Percentiles rank a stretch among this genome's conserved stretches.
phyloP scores from a whole-genome alignment of 1,140 invertebrate genomes.

The Phthorimaea operculella region DNA sequence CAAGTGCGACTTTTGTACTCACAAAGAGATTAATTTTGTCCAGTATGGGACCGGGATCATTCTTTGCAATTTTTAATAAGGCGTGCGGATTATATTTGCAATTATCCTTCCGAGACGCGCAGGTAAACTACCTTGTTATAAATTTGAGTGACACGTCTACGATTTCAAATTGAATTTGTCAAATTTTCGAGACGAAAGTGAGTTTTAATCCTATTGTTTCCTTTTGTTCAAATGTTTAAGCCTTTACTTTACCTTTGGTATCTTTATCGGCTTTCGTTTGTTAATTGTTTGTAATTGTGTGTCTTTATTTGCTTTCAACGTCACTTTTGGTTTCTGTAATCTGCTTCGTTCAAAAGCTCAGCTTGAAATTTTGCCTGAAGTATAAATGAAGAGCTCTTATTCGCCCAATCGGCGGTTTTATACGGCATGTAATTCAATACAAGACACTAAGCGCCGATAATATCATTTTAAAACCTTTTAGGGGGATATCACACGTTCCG shows the following conservation, averaged over 20 bases:
- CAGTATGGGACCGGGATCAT: constrained; percentile 33
- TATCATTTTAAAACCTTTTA: background rate
- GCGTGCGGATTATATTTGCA: constrained; percentile 28
- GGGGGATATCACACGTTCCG: too few species aligned
- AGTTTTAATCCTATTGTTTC: constrained; percentile 37
- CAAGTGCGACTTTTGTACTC: constrained; percentile 45
- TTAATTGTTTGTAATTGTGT: constrained; percentile 24
- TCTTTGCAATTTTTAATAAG: constrained; percentile 32
- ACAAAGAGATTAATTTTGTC: constrained; percentile 62
- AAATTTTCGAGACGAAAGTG: constrained; percentile 22
- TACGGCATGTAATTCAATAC: constrained; percentile 1
- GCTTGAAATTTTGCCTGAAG: background rate
- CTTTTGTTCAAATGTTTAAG: constrained; percentile 30
- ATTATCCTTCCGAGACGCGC: constrained; percentile 16
- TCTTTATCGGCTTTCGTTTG: constrained; percentile 13
- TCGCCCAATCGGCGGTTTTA: background rate
- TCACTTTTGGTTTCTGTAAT: constrained; percentile 15
- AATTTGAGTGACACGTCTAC: constrained; percentile 40
- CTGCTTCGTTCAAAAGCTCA: background rate
- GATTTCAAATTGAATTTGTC: constrained; percentile 30
- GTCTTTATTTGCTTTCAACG: constrained; percentile 11
- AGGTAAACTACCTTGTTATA: constrained; percentile 48
- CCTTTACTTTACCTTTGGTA: constrained; percentile 23
- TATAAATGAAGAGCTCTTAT: too few species aligned
- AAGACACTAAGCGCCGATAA: background rate